Conservation (phyloP, 2,113 vertebrate genomes). For the Toxostoma redivivum region DNA sequence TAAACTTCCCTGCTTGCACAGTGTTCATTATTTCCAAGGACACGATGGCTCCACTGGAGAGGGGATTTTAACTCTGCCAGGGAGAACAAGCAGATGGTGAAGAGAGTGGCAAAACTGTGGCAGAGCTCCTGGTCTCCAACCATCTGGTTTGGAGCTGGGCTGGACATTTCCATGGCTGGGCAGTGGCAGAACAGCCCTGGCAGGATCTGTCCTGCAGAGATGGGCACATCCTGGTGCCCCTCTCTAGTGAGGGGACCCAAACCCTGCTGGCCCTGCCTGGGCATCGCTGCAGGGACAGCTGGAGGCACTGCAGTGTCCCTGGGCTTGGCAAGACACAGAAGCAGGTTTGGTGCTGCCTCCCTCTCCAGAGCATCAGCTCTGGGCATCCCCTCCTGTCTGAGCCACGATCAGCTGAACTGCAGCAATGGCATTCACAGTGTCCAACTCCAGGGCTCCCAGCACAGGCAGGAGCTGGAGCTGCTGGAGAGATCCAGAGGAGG, state of each 20-base stretch:
- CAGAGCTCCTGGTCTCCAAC: neutral
- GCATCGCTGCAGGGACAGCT: neutral
- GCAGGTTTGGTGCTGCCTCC: neutral
- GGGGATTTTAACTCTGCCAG: neutral
- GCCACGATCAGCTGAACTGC: rapidly evolving
- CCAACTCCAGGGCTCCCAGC: neutral
- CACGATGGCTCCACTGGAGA: neutral
- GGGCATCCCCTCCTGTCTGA: neutral
- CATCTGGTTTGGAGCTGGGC: neutral
- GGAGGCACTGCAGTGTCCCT: neutral
- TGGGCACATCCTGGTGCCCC: neutral
- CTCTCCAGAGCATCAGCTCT: neutral
- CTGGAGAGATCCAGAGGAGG: neutral
- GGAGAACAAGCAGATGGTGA: conserved; percentile 9
- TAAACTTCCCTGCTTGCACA: neutral
- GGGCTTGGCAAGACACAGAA: neutral
- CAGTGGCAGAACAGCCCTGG: neutral
- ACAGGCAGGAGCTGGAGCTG: neutral
- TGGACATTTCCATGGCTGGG: neutral
- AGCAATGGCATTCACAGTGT: neutral
- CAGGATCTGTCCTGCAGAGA: rapidly evolving
- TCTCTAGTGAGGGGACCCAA: neutral
- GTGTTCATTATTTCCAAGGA: neutral
- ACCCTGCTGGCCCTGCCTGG: rapidly evolving
- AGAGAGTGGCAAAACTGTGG: neutral